Conservation (phyloP, 2,797 vertebrate species). For the Tarsius wallacei region DNA sequence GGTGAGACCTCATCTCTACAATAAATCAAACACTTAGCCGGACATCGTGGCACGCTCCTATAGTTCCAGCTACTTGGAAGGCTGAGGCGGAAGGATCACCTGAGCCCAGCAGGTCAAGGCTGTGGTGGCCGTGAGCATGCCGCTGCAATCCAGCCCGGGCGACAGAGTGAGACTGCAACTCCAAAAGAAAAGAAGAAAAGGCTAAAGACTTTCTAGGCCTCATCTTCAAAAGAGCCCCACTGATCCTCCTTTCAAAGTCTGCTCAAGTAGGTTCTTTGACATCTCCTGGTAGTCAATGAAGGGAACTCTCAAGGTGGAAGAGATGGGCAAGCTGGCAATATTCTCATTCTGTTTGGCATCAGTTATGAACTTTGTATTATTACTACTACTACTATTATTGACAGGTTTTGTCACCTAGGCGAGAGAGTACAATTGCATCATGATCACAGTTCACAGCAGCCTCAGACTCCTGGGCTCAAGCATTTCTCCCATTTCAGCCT, state of each 20-base stretch:
- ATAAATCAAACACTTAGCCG: too few species aligned
- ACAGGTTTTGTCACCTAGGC: too few species aligned
- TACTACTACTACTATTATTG: too few species aligned
- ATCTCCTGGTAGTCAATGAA: conserved; percentile 5
- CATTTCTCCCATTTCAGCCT: neutral
- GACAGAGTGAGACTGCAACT: too few species aligned
- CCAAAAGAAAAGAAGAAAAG: too few species aligned
- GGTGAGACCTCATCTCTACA: too few species aligned
- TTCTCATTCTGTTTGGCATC: neutral
- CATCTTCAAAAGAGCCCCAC: neutral
- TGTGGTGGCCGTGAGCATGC: too few species aligned
- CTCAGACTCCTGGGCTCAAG: neutral
- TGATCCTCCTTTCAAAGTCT: neutral
- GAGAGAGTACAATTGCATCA: neutral
- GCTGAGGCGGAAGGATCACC: too few species aligned
- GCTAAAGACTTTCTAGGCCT: neutral
- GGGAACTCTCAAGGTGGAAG: neutral
- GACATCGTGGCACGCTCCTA: too few species aligned
- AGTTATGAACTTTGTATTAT: neutral
- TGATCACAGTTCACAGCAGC: neutral
- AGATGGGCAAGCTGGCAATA: neutral
- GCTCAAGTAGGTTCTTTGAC: conserved; percentile 18
- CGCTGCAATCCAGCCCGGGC: too few species aligned
- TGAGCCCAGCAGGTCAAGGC: too few species aligned
- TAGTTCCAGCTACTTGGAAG: too few species aligned